phyloP scores from a whole-genome alignment of 53 echinoderm and acorn worm genomes.

The Echinarachnius parma region DNA sequence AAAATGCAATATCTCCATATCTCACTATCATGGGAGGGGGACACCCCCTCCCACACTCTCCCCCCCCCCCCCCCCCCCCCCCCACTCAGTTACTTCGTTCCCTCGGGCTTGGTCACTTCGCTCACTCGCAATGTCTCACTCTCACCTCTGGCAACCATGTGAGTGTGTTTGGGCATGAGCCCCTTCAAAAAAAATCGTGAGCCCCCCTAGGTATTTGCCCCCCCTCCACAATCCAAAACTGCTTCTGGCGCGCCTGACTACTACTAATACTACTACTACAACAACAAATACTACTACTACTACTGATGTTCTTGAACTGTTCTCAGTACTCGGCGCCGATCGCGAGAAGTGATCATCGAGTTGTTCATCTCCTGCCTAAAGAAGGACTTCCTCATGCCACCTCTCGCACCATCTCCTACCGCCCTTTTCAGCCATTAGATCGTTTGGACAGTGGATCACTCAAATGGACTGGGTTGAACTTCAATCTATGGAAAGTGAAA shows the following conservation, averaged over 20 bases:
- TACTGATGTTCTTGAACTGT: constrained; percentile 18
- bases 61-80: too few species aligned
- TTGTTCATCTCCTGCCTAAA: constrained; percentile 7
- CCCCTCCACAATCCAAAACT: neutral
- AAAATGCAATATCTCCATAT: too few species aligned
- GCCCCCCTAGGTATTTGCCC: too few species aligned
- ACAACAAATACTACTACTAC: constrained; percentile 10
- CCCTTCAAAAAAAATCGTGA: too few species aligned
- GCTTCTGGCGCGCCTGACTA: constrained; percentile 30
- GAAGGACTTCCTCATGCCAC: neutral
- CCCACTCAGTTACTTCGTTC: too few species aligned
- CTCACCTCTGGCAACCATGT: too few species aligned
- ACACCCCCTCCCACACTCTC: too few species aligned
- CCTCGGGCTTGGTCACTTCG: too few species aligned
- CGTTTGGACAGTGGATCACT: constrained; percentile 43
- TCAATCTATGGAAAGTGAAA: neutral
- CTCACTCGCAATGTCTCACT: too few species aligned
- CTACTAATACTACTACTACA: constrained; percentile 37
- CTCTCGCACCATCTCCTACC: constrained; percentile 1
- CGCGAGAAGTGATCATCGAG: constrained; percentile 29
- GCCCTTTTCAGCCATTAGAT: constrained; percentile 38
- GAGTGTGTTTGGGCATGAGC: too few species aligned
- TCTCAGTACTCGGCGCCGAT: constrained; percentile 13
- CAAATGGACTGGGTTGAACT: constrained; percentile 19
- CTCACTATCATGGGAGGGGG: too few species aligned